A percentile compares a stretch with the other conserved stretches of the same genome.
Conservation (phyloP, 2,888 invertebrate genomes). For the Patella depressa region DNA sequence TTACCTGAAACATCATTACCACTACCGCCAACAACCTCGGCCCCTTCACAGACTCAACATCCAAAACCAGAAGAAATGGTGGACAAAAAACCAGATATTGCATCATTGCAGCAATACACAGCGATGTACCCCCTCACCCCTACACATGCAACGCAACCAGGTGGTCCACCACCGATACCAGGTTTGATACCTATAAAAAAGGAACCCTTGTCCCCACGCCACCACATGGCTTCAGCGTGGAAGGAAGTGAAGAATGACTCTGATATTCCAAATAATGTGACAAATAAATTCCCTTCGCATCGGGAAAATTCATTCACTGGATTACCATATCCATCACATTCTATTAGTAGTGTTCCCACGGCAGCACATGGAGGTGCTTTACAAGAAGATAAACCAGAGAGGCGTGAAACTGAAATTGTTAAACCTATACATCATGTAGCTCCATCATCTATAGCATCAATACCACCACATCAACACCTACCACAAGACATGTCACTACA, state of each 20-base stretch:
- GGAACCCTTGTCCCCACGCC: slow-evolving; percentile 38
- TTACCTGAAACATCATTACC: slow-evolving; percentile 16
- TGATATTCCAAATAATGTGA: background rate
- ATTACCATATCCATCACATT: background rate
- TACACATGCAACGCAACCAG: slow-evolving; percentile 18
- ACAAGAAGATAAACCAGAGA: background rate
- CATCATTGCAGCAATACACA: slow-evolving; percentile 30
- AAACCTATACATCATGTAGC: slow-evolving; percentile 8
- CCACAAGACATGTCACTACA: slow-evolving; percentile 5
- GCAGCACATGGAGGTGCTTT: background rate
- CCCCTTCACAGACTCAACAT: slow-evolving; percentile 17
- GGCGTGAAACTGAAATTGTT: background rate
- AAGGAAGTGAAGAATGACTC: slow-evolving; percentile 14
- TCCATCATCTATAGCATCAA: background rate
- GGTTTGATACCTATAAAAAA: slow-evolving; percentile 46
- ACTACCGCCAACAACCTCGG: slow-evolving; percentile 24
- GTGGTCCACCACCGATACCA: slow-evolving; percentile 38
- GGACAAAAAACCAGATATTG: slow-evolving; percentile 19
- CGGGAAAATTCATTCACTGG: background rate
- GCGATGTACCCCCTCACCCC: slow-evolving; percentile 29
- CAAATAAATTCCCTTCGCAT: background rate
- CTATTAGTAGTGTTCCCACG: background rate
- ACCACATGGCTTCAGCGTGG: slow-evolving; percentile 19
- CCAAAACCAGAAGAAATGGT: slow-evolving; percentile 26
- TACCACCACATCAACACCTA: background rate